Percentiles rank a stretch among this genome's conserved stretches.
Evolutionary conservation across 2,888 invertebrate genomes (phyloP).

Genomic region (Gastrophysa polygoni): DNA sequence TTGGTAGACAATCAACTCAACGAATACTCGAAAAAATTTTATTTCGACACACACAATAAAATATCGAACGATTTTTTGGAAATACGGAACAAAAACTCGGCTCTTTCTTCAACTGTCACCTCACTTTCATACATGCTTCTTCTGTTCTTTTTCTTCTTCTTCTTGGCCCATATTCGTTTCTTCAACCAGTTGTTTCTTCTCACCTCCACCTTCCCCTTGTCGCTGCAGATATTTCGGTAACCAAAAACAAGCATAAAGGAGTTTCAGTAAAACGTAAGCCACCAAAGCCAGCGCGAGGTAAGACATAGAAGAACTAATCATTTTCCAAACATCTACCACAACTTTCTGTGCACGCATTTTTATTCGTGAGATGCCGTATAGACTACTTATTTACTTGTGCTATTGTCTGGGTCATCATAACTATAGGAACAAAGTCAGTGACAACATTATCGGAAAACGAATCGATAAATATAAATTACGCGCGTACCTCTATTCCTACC

Average conservation of each 20-base stretch:
- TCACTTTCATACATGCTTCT: conserved; percentile 14
- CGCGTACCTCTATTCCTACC: too few species aligned
- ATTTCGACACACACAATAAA: too few species aligned
- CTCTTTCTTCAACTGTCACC: too few species aligned
- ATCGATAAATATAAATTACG: conserved; percentile 15
- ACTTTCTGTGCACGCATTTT: conserved; percentile 72
- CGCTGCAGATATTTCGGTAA: conserved; percentile 66
- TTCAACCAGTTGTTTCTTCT: conserved; percentile 47
- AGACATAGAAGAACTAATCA: conserved; percentile 67
- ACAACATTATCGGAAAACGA: conserved; percentile 24
- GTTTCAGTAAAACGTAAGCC: conserved; percentile 69
- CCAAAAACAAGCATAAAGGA: conserved; percentile 70
- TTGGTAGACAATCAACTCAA: too few species aligned
- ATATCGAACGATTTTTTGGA: too few species aligned
- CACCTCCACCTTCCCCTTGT: conserved; percentile 58
- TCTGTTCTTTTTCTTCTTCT: conserved; percentile 14
- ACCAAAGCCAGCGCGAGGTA: conserved; percentile 67
- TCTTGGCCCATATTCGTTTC: conserved; percentile 31
- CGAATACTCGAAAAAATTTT: too few species aligned
- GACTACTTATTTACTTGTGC: too few species aligned
- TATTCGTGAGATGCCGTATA: too few species aligned
- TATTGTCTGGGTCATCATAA: conserved; percentile 15
- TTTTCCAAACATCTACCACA: conserved; percentile 69
- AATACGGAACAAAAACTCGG: too few species aligned
- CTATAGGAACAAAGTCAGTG: conserved; percentile 34